Evolutionary conservation across 2,797 vertebrate species (phyloP), one percentile per base, ranked within the genome.

Genomic region (Labeo calbasu): DNA sequence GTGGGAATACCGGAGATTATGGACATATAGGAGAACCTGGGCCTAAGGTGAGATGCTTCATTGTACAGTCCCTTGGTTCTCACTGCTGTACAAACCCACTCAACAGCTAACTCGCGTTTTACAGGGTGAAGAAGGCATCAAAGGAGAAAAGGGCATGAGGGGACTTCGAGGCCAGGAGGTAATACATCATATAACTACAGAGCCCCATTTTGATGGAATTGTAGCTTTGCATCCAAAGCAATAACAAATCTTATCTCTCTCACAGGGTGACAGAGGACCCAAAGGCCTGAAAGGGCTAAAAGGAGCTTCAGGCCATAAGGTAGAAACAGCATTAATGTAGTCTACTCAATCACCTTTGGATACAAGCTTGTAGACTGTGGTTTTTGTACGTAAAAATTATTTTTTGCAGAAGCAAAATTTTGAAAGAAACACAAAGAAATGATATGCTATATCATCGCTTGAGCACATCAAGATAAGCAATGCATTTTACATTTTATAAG

Each of bases 301-400:
- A 86, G 96, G 95, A 50, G 94, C 95, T 51, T 85, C 65, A 1
- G 95, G 95, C 51, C 94, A 94, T 87, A 96, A 95, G 94, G 95
- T 96, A 91, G 91, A 88, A 43, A 65, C 59, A 40, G 8, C 11
- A 70, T 57, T 46, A 57, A 2, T 19, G 11, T 13, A 79, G n/a
- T 28, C n/a, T 21, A 71, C 53, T 43, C 23, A 11, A 59, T 59
- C 8, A 59, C 21, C 36, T 77, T 43, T 25, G 36, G 7, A 75
- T 2, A 32, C 11, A 66, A 36, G 13, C 2, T n/a, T 36, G 5
- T 75, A 36, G 28, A 66, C 3, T 43, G 63, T 36, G 14, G 12
- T 28, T 63, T 68, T 4, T 40, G 25, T 65, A 14, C 25, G 1
- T 32, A 32, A 32, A 65, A 63, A 28, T 46, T 0, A 0, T 28